These are phyloP conservation scores for Synodontis membranacea DNA, from an alignment of 2,113 vertebrate genomes.

Conservation along the genomic window DNA sequence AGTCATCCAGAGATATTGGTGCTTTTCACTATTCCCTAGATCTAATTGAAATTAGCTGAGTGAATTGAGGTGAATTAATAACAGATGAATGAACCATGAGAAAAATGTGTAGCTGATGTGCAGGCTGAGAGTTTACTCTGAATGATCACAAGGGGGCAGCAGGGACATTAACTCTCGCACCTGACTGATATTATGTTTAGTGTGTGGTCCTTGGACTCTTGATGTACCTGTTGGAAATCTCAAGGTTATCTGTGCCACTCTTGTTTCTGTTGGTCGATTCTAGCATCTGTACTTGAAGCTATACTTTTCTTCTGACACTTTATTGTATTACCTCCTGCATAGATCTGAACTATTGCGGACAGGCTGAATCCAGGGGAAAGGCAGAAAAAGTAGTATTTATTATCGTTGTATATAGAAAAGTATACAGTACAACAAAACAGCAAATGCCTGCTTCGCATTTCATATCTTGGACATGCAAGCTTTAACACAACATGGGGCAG, in stretches of 20 bases:
- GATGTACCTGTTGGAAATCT: neutral
- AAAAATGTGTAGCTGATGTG: neutral
- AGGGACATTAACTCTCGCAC: neutral
- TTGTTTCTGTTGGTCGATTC: neutral
- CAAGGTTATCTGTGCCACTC: neutral
- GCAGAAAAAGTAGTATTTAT: neutral
- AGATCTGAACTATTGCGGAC: neutral
- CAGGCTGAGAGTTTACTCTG: neutral
- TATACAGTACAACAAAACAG: neutral
- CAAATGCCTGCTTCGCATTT: neutral
- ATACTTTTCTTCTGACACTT: neutral
- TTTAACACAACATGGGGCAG: neutral
- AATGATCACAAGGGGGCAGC: constrained; percentile 25
- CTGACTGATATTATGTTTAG: neutral
- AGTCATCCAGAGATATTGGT: neutral
- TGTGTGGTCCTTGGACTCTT: neutral
- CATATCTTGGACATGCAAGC: neutral
- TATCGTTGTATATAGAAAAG: neutral
- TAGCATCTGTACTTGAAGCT: neutral
- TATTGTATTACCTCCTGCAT: neutral
- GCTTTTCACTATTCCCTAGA: neutral
- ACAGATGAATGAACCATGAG: neutral
- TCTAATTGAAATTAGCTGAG: too few species aligned
- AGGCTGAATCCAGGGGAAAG: neutral
- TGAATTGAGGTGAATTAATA: neutral